Conservation (phyloP, 2,797 vertebrate species). For the Typhlichthys eigenmanni region DNA sequence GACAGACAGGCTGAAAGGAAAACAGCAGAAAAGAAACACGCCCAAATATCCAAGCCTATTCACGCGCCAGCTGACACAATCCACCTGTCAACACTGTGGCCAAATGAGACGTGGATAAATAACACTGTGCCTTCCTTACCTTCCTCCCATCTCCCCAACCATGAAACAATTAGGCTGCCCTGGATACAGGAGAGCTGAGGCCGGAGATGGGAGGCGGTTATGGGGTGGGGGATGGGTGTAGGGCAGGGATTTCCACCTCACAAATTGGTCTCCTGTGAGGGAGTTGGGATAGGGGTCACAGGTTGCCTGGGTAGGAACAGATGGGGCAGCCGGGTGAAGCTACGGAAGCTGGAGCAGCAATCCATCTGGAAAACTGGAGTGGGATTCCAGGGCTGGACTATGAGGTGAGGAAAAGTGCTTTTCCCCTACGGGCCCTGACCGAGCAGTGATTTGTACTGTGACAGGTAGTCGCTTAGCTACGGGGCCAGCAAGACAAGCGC, state of each 20-base stretch:
- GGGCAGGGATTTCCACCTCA: constrained; percentile 54
- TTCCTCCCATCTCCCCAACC: constrained; percentile 22
- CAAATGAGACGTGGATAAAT: constrained; percentile 26
- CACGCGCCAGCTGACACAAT: constrained; percentile 5
- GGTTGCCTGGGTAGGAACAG: constrained; percentile 51
- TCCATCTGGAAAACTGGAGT: constrained; percentile 80
- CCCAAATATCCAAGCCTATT: background rate
- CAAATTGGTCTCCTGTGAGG: constrained; percentile 64
- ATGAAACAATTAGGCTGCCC: constrained; percentile 61
- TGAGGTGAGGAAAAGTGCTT: constrained; percentile 81
- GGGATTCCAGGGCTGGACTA: constrained; percentile 68
- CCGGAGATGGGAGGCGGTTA: constrained; percentile 16
- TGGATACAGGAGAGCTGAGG: constrained; percentile 22
- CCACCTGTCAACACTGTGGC: constrained; percentile 28
- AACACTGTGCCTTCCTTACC: constrained; percentile 13
- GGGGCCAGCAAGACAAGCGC: constrained; percentile 27
- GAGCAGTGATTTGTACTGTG: constrained; percentile 70
- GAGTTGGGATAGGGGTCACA: constrained; percentile 61
- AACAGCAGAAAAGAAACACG: constrained; percentile 4
- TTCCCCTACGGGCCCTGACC: constrained; percentile 62
- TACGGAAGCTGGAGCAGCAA: constrained; percentile 64
- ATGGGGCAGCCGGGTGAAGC: constrained; percentile 69
- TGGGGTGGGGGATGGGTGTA: constrained; percentile 12
- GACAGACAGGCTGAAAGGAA: constrained; percentile 2
- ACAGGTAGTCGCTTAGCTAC: constrained; percentile 53